Base-by-base conservation (phyloP, 2,888 invertebrate genomes). In the Brenthis hecate region DNA sequence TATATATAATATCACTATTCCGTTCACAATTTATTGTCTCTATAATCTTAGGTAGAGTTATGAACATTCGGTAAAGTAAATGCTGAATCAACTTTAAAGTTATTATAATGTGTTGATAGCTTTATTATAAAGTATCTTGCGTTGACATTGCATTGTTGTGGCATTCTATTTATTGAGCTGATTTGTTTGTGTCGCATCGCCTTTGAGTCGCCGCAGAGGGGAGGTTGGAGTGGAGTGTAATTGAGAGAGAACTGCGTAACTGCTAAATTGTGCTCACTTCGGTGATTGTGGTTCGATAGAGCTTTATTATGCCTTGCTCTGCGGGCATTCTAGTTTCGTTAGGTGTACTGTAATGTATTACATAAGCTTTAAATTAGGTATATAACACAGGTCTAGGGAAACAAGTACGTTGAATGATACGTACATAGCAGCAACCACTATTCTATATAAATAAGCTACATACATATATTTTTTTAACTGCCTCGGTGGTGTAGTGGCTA, bases 101-200 rank as follows among this genome's bases (percentile, higher is more conserved):
- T 51, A 54, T 66, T 28, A 23, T 50, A 64, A 66, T 72, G 65
- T 70, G 48, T 36, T 36, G 56, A 68, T 65, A 56, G 56, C 79
- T 82, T 86, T 88, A 89, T 88, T 88, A 89, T 88, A 87, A 88
- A 87, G 88, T 85, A 87, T 88, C 87, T 89, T 86, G 85, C 85
- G 87, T 89, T 88, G 88, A 88, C 68, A 65, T 58, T 88, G 87
- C 78, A 69, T 73, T 73, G 73, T 88, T 85, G 85, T 76, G 84
- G 84, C 72, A 80, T 81, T 80, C 86, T 86, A 82, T 87, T 87
- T 89, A 88, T 89, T 84, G 85, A 82, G 84, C 84, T 86, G 87
- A 89, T 89, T 89, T 89, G 88, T 89, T 90, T 89, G 86, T 87
- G 82, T 67, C 72, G 77, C 84, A 81, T 84, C 81, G 77, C 84